Percentiles rank a stretch among this genome's conserved stretches.
Evolutionary conservation across 2,888 invertebrate genomes (phyloP).

Genomic region (Ectemnius continuus): DNA sequence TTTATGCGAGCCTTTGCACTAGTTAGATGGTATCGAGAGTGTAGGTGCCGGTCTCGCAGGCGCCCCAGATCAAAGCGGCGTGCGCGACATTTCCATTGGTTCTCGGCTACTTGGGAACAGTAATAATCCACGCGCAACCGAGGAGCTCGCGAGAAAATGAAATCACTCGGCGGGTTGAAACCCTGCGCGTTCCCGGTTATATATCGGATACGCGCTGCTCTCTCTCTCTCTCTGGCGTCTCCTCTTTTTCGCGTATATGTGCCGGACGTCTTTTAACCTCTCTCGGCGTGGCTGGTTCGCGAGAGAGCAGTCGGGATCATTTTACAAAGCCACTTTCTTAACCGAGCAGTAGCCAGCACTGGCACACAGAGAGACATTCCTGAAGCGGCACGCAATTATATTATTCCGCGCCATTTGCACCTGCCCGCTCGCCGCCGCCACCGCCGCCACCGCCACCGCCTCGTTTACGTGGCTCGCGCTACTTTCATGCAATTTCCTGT

Average conservation of each 20-base stretch:
- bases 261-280: neutral
- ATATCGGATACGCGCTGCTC: neutral
- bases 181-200: neutral
- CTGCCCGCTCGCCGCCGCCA: slow-evolving; percentile 24
- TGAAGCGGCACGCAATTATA: slow-evolving; percentile 51
- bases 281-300: neutral
- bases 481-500: slow-evolving; percentile 44
- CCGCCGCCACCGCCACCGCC: neutral
- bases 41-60: neutral
- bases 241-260: neutral
- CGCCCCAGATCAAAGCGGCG: slow-evolving; percentile 1
- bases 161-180: slow-evolving; percentile 30
- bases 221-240: too few species aligned
- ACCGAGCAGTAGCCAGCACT: neutral
- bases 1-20: neutral
- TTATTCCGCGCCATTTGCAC: slow-evolving; percentile 41
- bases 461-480: slow-evolving; percentile 24
- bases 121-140: neutral
- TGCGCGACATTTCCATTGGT: neutral
- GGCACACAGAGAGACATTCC: slow-evolving; percentile 38
- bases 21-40: neutral
- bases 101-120: slow-evolving; percentile 4
- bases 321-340: slow-evolving; percentile 26
- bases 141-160: slow-evolving; percentile 28
- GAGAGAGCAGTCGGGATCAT: slow-evolving; percentile 11